Percentiles rank a stretch among this genome's conserved stretches.
Conservation (phyloP, 2,888 invertebrate species). For the Pachliopta kotzebuea region DNA sequence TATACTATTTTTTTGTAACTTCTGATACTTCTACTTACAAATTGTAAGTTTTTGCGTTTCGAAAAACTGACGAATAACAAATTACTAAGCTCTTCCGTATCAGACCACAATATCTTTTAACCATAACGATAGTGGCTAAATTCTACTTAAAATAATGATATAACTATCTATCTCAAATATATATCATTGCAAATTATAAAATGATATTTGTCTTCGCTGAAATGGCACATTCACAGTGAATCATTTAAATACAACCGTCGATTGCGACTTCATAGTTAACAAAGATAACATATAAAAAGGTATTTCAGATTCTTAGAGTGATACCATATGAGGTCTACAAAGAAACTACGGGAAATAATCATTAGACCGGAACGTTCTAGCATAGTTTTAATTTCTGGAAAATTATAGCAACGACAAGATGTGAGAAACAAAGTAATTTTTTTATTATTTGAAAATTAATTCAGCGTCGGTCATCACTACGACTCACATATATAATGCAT, state of each 20-base stretch:
- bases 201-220: no score
- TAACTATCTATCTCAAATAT: no score
- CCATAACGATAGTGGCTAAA: no score
- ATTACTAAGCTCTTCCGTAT: no score
- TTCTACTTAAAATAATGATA: no score
- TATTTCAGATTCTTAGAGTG: slow-evolving; percentile 13
- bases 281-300: slow-evolving; percentile 7
- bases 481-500: neutral
- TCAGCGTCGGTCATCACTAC: neutral
- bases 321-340: slow-evolving; percentile 19
- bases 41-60: no score
- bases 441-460: neutral
- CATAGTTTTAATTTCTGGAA: slow-evolving; percentile 16
- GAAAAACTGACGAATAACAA: no score
- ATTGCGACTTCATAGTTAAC: neutral
- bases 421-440: neutral
- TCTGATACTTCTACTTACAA: no score
- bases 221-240: no score
- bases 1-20: no score
- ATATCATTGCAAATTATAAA: no score
- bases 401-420: neutral
- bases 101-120: no score
- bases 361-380: slow-evolving; percentile 13
- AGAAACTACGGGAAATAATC: slow-evolving; percentile 22
- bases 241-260: slow-evolving; percentile 2